Conservation (phyloP, 2,888 invertebrate species). For the Euproctis similis region DNA sequence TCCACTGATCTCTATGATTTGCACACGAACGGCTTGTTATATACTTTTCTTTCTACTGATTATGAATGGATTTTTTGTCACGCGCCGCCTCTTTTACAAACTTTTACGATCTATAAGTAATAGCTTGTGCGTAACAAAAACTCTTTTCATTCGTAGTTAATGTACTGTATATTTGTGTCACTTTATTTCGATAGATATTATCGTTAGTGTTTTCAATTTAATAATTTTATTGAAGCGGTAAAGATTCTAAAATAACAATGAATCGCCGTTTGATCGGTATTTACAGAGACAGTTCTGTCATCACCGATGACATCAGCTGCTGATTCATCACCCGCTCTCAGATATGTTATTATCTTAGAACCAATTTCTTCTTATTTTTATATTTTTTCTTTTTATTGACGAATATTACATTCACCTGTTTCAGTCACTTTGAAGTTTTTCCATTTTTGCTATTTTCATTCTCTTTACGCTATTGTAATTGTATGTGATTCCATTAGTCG, state of each 20-base stretch:
- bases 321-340: slow-evolving; percentile 36
- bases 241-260: slow-evolving; percentile 5
- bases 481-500: no score
- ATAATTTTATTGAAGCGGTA: slow-evolving; percentile 1
- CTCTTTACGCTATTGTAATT: no score
- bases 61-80: slow-evolving; percentile 47
- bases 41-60: slow-evolving; percentile 35
- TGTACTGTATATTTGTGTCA: slow-evolving; percentile 30
- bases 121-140: slow-evolving; percentile 36
- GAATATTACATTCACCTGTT: slow-evolving; percentile 26
- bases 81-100: slow-evolving; percentile 22
- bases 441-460: no score
- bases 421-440: no score
- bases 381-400: slow-evolving; percentile 14
- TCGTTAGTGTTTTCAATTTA: slow-evolving; percentile 10
- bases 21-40: slow-evolving; percentile 64
- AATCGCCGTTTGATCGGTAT: slow-evolving; percentile 22
- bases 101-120: slow-evolving; percentile 24
- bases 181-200: slow-evolving; percentile 15
- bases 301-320: slow-evolving; percentile 36
- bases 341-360: slow-evolving; percentile 23
- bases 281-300: slow-evolving; percentile 30
- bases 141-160: slow-evolving; percentile 36
- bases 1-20: slow-evolving; percentile 63
- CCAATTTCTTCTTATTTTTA: slow-evolving; percentile 24